Percentiles rank a stretch among this genome's conserved stretches.
Conservation (phyloP, 2,797 vertebrate species). For the Myiothlypis chrysogaster region DNA sequence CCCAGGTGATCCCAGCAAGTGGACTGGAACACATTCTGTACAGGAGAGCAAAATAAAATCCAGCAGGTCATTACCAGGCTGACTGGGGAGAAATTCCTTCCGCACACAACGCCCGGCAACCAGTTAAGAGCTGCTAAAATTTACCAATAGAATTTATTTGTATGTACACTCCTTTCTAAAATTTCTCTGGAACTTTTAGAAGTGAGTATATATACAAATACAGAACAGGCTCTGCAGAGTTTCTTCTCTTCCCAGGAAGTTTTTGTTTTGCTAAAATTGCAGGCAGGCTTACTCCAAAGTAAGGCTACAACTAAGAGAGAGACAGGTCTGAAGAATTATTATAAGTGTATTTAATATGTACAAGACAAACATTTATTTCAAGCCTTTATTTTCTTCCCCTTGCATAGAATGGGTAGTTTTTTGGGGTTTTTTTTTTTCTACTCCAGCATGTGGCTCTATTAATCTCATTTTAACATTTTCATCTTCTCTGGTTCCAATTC, state of each 20-base stretch:
- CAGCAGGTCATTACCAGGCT: not conserved
- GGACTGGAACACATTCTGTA: not conserved
- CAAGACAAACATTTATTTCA: not conserved
- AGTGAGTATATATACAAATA: not conserved
- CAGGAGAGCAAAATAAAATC: not conserved
- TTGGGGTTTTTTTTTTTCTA: not conserved
- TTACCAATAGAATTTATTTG: not conserved
- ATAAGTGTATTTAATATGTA: not conserved
- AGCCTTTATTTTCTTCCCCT: not conserved
- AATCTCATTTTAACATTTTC: slow-evolving; percentile 43
- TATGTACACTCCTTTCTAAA: not conserved
- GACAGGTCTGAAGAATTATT: not conserved
- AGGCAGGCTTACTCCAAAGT: not conserved
- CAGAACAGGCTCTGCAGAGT: not conserved
- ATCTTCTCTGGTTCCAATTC: not conserved
- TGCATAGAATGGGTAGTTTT: not conserved
- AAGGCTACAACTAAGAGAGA: not conserved
- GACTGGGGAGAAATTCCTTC: not conserved
- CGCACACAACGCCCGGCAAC: fast-evolving
- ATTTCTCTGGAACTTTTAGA: not conserved
- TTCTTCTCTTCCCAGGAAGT: not conserved
- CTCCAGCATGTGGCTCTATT: not conserved
- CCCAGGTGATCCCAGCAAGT: not conserved
- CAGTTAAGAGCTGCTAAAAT: not conserved
- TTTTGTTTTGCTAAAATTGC: not conserved